Conservation (phyloP, 2,797 vertebrate genomes). For the Hipposideros larvatus region DNA sequence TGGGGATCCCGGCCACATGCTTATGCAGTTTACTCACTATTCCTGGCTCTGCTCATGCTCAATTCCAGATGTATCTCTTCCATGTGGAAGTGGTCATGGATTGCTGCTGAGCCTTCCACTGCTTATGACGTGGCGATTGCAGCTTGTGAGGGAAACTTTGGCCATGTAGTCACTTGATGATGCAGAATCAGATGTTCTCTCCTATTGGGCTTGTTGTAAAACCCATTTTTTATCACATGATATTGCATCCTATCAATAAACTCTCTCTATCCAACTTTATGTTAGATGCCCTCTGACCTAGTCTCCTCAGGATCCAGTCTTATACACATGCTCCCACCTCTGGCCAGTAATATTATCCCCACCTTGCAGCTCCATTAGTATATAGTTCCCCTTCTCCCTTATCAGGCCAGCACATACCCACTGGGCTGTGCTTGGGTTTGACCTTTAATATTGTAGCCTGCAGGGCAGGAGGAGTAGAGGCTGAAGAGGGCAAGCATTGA, state of each 20-base stretch:
- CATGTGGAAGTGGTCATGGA: neutral
- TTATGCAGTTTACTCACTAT: neutral
- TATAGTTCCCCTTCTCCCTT: neutral
- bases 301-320: neutral
- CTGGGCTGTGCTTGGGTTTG: neutral
- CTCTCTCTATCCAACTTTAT: neutral
- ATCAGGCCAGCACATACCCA: no score
- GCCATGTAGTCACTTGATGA: neutral
- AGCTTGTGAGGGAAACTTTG: neutral
- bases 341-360: neutral
- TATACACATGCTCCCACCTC: neutral
- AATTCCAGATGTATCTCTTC: neutral
- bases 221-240: neutral
- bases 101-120: neutral
- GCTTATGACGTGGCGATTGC: neutral
- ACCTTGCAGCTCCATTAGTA: neutral
- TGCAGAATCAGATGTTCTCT: neutral
- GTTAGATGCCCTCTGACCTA: neutral
- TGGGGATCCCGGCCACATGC: neutral
- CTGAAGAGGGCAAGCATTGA: neutral
- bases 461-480: neutral
- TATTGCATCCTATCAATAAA: neutral
- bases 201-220: neutral
- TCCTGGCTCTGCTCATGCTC: neutral
- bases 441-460: neutral